These are phyloP conservation scores for Sprattus sprattus DNA, from an alignment of 2,113 vertebrate genomes.

Conservation along the genomic window DNA sequence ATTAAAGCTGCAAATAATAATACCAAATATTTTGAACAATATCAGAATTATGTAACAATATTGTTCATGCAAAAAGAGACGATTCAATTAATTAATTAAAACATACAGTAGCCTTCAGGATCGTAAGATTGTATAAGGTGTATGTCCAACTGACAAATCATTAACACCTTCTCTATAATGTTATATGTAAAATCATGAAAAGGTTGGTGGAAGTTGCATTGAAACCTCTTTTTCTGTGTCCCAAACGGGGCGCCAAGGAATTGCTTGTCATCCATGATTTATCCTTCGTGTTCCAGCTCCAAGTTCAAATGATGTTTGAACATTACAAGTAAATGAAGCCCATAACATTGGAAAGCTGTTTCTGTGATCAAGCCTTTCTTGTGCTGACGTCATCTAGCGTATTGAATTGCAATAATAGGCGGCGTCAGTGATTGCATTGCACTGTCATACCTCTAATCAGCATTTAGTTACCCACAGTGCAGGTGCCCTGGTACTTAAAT, in stretches of 20 bases:
- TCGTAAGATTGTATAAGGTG: too few species aligned
- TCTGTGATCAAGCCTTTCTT: not conserved
- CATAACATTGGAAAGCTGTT: not conserved
- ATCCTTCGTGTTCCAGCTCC: not conserved
- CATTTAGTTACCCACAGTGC: not conserved
- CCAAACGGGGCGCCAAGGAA: slow-evolving; percentile 19
- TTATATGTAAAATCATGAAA: not conserved
- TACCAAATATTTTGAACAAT: not conserved
- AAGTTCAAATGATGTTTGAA: not conserved
- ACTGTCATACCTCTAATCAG: too few species aligned
- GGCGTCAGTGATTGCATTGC: not conserved
- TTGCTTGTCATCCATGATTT: not conserved
- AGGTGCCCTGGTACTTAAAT: too few species aligned
- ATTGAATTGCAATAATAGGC: not conserved
- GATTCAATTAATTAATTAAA: too few species aligned
- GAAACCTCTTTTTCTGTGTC: slow-evolving; percentile 18
- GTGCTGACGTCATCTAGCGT: not conserved
- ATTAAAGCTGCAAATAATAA: not conserved
- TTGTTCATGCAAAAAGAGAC: too few species aligned
- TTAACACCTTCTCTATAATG: not conserved
- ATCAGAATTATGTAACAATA: not conserved
- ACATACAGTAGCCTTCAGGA: too few species aligned
- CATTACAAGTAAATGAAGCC: not conserved
- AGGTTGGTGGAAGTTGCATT: not conserved
- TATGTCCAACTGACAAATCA: not conserved